Conservation (phyloP, 2,888 invertebrate genomes). For the Rhagonycha fulva region DNA sequence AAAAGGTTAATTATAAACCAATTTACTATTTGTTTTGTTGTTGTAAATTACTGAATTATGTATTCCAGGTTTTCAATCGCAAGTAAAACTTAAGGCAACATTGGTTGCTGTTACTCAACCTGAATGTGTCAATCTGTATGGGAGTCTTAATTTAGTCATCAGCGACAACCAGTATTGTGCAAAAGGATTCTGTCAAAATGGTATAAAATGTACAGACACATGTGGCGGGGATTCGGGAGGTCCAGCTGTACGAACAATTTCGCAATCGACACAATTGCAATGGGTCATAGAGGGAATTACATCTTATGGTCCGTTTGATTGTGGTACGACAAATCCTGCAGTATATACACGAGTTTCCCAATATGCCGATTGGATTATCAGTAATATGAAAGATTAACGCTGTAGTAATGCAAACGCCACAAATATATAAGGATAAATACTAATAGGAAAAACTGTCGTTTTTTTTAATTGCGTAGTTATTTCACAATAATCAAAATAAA, state of each 20-base stretch:
- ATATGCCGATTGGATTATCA: background rate
- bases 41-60: background rate
- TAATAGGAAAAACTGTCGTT: too few relatives aligned
- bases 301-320: background rate
- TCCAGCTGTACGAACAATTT: background rate
- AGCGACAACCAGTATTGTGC: background rate
- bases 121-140: conserved; percentile 56
- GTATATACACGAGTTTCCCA: background rate
- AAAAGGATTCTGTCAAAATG: background rate
- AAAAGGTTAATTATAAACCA: background rate
- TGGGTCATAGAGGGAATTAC: background rate
- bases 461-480: too few relatives aligned
- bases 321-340: background rate
- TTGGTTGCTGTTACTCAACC: conserved; percentile 4
- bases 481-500: too few relatives aligned
- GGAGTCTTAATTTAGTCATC: conserved; percentile 54
- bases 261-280: background rate
- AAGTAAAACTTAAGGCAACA: conserved; percentile 5
- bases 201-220: background rate
- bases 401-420: too few relatives aligned
- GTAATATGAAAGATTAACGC: background rate
- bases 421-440: too few relatives aligned
- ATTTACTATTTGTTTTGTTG: background rate
- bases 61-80: background rate
- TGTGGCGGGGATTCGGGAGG: background rate